phyloP scores from a whole-genome alignment of 2,888 invertebrate species.

The Rambutsinella grinnellia region DNA sequence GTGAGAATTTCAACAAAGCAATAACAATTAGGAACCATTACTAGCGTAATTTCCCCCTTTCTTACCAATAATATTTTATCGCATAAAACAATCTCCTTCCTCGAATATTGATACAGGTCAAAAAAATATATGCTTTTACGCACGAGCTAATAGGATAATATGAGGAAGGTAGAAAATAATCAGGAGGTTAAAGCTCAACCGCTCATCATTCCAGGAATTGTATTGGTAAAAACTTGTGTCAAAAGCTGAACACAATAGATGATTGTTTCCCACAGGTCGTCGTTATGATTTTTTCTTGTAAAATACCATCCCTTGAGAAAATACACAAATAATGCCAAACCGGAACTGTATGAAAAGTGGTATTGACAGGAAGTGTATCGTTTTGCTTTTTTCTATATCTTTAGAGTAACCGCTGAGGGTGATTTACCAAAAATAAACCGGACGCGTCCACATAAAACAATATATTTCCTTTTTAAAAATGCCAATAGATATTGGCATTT shows the following conservation, averaged over 20 bases:
- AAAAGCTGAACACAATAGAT: neutral
- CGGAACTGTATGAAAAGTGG: neutral
- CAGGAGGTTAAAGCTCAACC: neutral
- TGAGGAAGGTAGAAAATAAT: neutral
- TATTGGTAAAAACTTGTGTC: neutral
- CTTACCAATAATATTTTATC: neutral
- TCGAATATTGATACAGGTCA: conserved; percentile 43
- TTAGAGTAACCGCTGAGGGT: neutral
- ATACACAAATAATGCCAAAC: conserved; percentile 3
- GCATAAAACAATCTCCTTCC: conserved; percentile 8
- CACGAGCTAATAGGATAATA: conserved; percentile 24
- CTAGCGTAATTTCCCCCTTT: conserved; percentile 17
- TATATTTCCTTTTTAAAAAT: neutral
- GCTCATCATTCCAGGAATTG: neutral
- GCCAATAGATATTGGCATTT: neutral
- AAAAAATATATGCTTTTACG: conserved; percentile 20
- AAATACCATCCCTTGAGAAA: conserved; percentile 5
- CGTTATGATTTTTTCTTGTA: neutral
- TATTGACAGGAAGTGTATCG: conserved; percentile 27
- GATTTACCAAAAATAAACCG: too few species aligned
- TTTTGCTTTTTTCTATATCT: neutral
- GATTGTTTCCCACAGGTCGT: neutral
- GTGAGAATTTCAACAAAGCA: too few species aligned
- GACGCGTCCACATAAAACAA: neutral
- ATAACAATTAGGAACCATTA: conserved; percentile 50